Percentiles rank a stretch among this genome's conserved stretches.
These are phyloP conservation scores for Strigamia maritima DNA, from an alignment of 2,888 invertebrate genomes.

Conservation along the genomic window DNA sequence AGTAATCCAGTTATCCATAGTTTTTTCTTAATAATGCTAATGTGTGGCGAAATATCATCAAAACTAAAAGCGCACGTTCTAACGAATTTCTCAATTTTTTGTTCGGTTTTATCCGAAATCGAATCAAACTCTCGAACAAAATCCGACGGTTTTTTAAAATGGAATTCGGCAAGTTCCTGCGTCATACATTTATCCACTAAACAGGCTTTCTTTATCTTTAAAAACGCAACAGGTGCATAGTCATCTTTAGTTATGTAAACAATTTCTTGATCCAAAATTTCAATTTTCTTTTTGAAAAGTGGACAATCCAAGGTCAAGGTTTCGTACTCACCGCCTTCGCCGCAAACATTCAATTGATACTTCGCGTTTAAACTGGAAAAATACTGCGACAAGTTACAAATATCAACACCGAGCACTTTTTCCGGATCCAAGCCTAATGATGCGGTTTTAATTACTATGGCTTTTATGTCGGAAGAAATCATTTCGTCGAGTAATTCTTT, in stretches of 20 bases:
- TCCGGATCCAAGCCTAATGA: constrained; percentile 83
- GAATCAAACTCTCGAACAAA: not conserved
- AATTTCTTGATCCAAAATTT: constrained; percentile 82
- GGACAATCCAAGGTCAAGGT: constrained; percentile 97
- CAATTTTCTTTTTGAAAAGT: constrained; percentile 82
- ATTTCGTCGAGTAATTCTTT: constrained; percentile 91
- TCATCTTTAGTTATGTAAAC: constrained; percentile 87
- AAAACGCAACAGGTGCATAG: constrained; percentile 90
- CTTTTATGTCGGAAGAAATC: constrained; percentile 87
- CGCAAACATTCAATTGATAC: constrained; percentile 92
- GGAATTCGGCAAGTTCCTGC: not conserved
- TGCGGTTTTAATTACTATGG: constrained; percentile 96
- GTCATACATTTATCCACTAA: constrained; percentile 63
- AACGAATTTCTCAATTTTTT: not conserved
- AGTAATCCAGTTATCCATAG: constrained; percentile 8
- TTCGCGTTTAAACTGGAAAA: constrained; percentile 83
- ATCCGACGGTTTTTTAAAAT: constrained; percentile 16
- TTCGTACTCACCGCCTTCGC: constrained; percentile 99
- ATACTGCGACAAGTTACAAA: constrained; percentile 81
- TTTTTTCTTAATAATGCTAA: not conserved
- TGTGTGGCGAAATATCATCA: not conserved
- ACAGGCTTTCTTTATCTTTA: constrained; percentile 79
- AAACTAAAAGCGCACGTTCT: not conserved
- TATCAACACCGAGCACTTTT: constrained; percentile 79
- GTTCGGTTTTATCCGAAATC: not conserved